Evolutionary conservation across 35 echinoderm and acorn worm species (phyloP).

Genomic region (Ophiothrix spiculata): DNA sequence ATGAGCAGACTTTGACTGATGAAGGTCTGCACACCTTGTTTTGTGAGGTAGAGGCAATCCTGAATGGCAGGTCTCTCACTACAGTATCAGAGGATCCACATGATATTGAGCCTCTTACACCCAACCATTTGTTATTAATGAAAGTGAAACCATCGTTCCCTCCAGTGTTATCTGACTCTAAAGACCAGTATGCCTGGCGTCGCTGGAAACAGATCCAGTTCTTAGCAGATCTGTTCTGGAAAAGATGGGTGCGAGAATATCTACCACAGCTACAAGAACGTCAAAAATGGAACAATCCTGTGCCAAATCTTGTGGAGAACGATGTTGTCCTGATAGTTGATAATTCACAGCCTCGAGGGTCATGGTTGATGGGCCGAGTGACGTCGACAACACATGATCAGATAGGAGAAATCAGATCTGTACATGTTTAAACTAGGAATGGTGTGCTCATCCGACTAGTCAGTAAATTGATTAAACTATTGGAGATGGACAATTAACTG

Average conservation of each 20-base stretch:
- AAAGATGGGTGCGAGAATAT: conserved; percentile 52
- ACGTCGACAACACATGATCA: too few species aligned
- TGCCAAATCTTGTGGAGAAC: conserved; percentile 4
- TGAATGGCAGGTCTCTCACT: conserved; percentile 29
- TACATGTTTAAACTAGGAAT: too few species aligned
- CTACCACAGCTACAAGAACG: conserved; percentile 46
- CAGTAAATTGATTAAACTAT: too few species aligned
- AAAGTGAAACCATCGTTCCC: conserved; percentile 9
- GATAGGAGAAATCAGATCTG: too few species aligned
- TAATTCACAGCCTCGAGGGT: conserved; percentile 17
- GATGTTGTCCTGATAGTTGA: conserved; percentile 34
- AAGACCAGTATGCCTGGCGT: conserved; percentile 36
- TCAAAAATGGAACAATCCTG: conserved; percentile 39
- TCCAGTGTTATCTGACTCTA: conserved; percentile 27
- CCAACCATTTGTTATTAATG: conserved; percentile 46
- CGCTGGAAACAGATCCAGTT: conserved; percentile 65
- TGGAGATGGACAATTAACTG: too few species aligned
- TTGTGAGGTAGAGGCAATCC: conserved; percentile 32
- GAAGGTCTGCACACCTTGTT: conserved; percentile 25
- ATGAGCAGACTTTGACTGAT: conserved; percentile 26
- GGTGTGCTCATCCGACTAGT: too few species aligned
- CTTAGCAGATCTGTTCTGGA: conserved; percentile 55
- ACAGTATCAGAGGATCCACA: conserved; percentile 43
- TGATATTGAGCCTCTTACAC: conserved; percentile 57
- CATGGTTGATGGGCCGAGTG: conserved; percentile 39